phyloP scores from a whole-genome alignment of 2,797 vertebrate genomes.

The Erithacus rubecula region DNA sequence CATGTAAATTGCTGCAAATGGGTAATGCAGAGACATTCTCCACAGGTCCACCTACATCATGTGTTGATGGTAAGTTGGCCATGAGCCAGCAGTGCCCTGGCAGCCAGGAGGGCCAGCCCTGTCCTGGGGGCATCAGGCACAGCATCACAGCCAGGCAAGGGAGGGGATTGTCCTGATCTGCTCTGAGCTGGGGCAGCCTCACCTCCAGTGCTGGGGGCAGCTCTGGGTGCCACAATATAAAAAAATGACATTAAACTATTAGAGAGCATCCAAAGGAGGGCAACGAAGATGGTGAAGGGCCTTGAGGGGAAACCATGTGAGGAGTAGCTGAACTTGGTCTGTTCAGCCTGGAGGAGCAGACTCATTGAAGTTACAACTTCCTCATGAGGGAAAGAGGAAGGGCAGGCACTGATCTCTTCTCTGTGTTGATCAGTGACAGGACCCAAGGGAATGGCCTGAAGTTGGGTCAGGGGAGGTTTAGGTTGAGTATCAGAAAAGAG shows the following conservation, averaged over 20 bases:
- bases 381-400: neutral
- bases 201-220: neutral
- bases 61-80: neutral
- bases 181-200: fast-evolving
- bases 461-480: neutral
- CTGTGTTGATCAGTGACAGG: neutral
- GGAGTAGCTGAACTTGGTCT: neutral
- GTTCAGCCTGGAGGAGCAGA: neutral
- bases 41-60: neutral
- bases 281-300: fast-evolving
- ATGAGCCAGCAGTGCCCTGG: too few relatives aligned
- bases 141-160: too few relatives aligned
- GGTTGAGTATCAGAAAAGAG: neutral
- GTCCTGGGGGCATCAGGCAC: too few relatives aligned
- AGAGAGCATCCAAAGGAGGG: neutral
- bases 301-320: fast-evolving
- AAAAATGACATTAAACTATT: neutral
- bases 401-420: neutral
- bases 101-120: too few relatives aligned
- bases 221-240: neutral
- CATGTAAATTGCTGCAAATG: neutral
- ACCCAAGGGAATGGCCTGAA: neutral
- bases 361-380: neutral
- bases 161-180: neutral
- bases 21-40: neutral